These are phyloP conservation scores for Ctenochaetus hawaiiensis DNA, from an alignment of 2,797 vertebrate genomes.

Conservation along the genomic window DNA sequence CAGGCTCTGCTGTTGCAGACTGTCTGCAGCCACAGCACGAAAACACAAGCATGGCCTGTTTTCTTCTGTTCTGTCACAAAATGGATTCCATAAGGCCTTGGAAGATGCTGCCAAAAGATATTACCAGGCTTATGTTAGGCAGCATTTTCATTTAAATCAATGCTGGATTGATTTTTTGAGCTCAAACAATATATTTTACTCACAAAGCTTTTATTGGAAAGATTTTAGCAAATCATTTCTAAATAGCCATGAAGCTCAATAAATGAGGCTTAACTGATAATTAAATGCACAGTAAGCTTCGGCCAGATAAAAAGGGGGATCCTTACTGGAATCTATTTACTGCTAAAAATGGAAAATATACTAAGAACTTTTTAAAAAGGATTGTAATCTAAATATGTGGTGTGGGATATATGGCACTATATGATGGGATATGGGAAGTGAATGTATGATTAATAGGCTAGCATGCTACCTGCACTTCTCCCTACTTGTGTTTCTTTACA, in stretches of 20 bases:
- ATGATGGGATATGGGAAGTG: neutral
- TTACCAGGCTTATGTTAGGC: conserved; percentile 58
- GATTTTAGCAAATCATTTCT: conserved; percentile 28
- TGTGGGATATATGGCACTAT: neutral
- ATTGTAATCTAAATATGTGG: neutral
- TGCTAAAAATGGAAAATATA: neutral
- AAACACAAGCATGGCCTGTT: conserved; percentile 60
- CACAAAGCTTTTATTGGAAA: conserved; percentile 48
- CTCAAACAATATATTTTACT: conserved; percentile 52
- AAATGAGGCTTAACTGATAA: conserved; percentile 14
- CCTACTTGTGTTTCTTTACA: no score
- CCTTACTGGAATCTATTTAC: conserved; percentile 20
- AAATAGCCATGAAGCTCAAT: conserved; percentile 10
- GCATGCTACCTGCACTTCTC: neutral
- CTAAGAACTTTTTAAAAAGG: neutral
- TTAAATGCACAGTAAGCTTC: neutral
- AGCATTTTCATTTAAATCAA: conserved; percentile 57
- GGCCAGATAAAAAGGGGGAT: neutral
- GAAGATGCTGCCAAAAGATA: conserved; percentile 44
- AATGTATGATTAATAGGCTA: no score
- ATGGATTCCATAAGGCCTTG: conserved; percentile 66
- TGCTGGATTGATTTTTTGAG: conserved; percentile 57
- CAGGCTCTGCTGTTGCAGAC: conserved; percentile 43
- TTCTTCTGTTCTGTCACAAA: conserved; percentile 56
- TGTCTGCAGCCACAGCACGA: conserved; percentile 44